Percentiles rank a stretch among this genome's conserved stretches.
These are phyloP conservation scores for Petroica traversi DNA, from an alignment of 2,113 vertebrate genomes.

Conservation along the genomic window DNA sequence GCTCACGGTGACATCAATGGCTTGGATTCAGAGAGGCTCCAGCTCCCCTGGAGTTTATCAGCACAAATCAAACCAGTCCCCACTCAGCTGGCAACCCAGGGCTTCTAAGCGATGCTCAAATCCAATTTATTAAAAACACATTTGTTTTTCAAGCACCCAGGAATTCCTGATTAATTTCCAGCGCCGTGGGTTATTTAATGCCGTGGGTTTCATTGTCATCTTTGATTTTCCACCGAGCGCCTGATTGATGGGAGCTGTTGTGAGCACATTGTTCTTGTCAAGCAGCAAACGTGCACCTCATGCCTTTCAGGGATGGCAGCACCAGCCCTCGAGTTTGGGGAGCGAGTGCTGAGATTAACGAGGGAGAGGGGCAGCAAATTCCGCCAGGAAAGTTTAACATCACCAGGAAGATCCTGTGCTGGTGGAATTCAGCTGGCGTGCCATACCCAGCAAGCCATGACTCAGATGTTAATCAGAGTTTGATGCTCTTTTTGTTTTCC, in stretches of 20 bases:
- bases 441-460: neutral
- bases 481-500: slow-evolving; percentile 26
- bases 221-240: slow-evolving; percentile 67
- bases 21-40: neutral
- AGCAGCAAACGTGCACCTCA: slow-evolving; percentile 51
- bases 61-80: slow-evolving; percentile 35
- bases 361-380: neutral
- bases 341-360: neutral
- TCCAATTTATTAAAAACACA: slow-evolving; percentile 79
- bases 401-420: neutral
- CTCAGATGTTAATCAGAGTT: slow-evolving; percentile 13
- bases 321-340: neutral
- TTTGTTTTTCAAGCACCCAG: slow-evolving; percentile 72
- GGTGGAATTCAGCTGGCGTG: neutral
- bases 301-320: slow-evolving; percentile 45
- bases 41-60: slow-evolving; percentile 6
- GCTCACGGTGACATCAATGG: neutral
- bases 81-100: slow-evolving; percentile 31
- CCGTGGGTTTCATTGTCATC: slow-evolving; percentile 68
- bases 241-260: slow-evolving; percentile 73
- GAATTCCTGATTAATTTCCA: slow-evolving; percentile 75
- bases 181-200: slow-evolving; percentile 70
- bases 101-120: slow-evolving; percentile 66
- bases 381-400: neutral
- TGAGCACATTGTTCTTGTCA: slow-evolving; percentile 69